Base-by-base conservation (phyloP, 2,888 invertebrate species). In the Diplazon laetatorius region DNA sequence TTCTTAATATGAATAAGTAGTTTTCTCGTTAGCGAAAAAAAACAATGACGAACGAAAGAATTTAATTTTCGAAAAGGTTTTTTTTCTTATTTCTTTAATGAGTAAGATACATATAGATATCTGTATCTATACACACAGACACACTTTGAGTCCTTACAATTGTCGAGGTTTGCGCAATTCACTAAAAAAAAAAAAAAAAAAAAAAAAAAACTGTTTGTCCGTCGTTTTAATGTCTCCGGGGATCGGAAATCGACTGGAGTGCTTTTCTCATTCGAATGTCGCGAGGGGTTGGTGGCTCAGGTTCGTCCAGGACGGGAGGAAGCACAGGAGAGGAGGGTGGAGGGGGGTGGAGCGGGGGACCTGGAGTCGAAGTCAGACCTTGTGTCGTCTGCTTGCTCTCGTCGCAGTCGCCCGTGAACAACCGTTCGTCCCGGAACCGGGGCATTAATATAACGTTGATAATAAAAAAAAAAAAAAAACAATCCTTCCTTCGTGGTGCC, bases 201-300 rank as follows among this genome's bases (percentile, higher is more conserved):
- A n/a, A n/a, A n/a, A n/a, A n/a, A n/a, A n/a, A n/a, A n/a, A n/a
- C n/a, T 66, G 62, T 78, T 78, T 71, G 70, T 70, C 70, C 66
- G 44, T 71, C 75, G 78, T 75, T 66, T 71, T 78, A 66, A 75
- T 66, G 25, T 52, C 55, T 71, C 71, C 48, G 30, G 66, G 75
- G 66, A 35, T 66, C 66, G 55, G 62, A 66, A 75, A 75, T 78
- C 71, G 78, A 78, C 78, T 68, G 65, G 22, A 78, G 78, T 75
- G 78, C 75, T 78, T 78, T 78, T 71, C 75, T 78, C 66, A 22
- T 60, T 68, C 62, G 77, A 72, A 62, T 63, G 68, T 55, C 68
- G 68, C 59, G 55, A 48, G 10, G 46, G 52, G 48, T 46, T 12
- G 18, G 20, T 12, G 22, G 18, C 46, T 46, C 39, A 59, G 20